Conservation (phyloP, 1,140 invertebrate species). For the Pemphigus obesinymphae region DNA sequence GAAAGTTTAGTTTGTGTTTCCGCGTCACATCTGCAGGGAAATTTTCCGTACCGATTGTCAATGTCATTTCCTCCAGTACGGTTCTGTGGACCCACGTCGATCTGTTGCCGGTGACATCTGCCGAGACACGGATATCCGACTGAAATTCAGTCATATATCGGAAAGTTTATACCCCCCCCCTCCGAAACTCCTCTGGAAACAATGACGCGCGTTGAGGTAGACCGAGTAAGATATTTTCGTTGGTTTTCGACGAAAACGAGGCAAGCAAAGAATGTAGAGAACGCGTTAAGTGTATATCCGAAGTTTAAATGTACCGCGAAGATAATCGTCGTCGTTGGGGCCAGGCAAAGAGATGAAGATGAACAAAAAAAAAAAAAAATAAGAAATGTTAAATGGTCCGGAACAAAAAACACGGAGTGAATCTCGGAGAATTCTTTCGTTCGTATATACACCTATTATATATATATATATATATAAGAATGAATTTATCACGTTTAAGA, state of each 20-base stretch:
- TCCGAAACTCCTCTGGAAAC: neutral
- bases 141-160: neutral
- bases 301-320: constrained; percentile 37
- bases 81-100: neutral
- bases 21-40: constrained; percentile 26
- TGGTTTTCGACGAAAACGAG: neutral
- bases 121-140: constrained; percentile 30
- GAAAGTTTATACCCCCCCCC: neutral
- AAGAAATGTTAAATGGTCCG: constrained; percentile 38
- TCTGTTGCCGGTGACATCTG: constrained; percentile 35
- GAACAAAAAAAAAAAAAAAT: neutral
- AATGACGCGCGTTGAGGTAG: neutral
- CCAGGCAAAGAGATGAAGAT: neutral
- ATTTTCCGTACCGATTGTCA: constrained; percentile 28
- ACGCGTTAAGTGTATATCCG: constrained; percentile 22
- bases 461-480: neutral
- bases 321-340: constrained; percentile 21
- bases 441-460: neutral
- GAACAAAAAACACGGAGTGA: constrained; percentile 37
- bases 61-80: neutral
- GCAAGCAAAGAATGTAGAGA: neutral
- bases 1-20: neutral
- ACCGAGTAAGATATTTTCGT: neutral
- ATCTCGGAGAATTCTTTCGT: constrained; percentile 29
- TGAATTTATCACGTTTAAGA: constrained; percentile 34